Evolutionary conservation across 2,797 vertebrate genomes (phyloP).

Genomic region (Buphagus erythrorhynchus): DNA sequence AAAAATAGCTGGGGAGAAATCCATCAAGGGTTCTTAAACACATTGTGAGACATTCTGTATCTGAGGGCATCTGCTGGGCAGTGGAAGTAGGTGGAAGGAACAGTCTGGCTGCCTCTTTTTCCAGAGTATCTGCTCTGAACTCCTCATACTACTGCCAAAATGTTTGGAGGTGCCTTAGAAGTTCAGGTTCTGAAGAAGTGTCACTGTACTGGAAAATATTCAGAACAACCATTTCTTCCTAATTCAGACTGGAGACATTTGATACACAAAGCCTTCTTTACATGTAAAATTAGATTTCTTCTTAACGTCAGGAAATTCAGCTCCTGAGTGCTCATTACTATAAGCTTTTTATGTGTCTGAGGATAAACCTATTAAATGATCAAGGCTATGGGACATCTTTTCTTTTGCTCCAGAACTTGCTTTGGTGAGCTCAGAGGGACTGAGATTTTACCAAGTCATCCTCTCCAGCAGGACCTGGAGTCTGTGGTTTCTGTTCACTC

Average conservation of each 20-base stretch:
- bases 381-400: background rate
- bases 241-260: background rate
- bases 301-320: background rate
- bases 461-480: background rate
- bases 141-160: background rate
- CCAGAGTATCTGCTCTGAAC: background rate
- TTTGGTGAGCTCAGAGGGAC: background rate
- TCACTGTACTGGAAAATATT: background rate
- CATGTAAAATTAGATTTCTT: background rate
- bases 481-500: background rate
- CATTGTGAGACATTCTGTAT: background rate
- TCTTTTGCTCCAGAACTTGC: background rate
- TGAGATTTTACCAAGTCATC: background rate
- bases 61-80: background rate
- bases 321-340: background rate
- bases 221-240: background rate
- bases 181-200: background rate
- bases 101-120: background rate
- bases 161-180: background rate
- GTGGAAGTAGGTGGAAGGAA: background rate
- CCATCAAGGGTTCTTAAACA: background rate
- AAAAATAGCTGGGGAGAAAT: background rate
- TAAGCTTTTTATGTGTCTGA: background rate
- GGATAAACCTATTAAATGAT: slow-evolving; percentile 10
- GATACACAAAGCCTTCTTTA: background rate